Evolutionary conservation across 2,888 invertebrate species (phyloP), one percentile per base, ranked within the genome.

Genomic region (Tinea pellionella): DNA sequence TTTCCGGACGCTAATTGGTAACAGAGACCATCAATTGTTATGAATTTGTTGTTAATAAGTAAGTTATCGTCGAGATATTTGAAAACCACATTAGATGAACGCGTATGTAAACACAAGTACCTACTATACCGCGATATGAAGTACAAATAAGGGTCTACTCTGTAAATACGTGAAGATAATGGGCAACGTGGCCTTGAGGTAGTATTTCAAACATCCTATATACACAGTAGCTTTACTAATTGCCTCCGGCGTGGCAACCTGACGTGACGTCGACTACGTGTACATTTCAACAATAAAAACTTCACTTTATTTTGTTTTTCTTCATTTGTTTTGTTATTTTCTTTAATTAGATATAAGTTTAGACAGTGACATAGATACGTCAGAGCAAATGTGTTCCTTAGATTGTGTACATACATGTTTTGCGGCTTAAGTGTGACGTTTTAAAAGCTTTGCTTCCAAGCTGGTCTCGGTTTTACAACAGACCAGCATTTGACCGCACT

Each of bases 101-200:
- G 37, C 37, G 37, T 37, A 37, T 12, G 37, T 37, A 37, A 37
- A 37, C 37, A 37, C n/a, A 9, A 37, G 37, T 9, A 37, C 9
- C 6, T 37, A 12, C 9, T 37, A 37, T 37, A 9, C 9, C 37
- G 37, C 37, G 3, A 37, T 37, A 37, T 37, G 16, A 47, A 16
- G 47, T 47, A 47, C 32, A 57, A 57, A 57, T 57, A 57, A 16
- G 32, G 53, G 32, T 32, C 32, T 57, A n/a, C 32, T 57, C 32
- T 32, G 57, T 32, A 57, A 57, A 32, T 32, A 57, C 32, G 32
- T 19, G 32, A 57, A 57, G 57, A 57, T 57, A 57, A 57, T 57
- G 57, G 57, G 57, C 57, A 32, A 32, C 15, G 32, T 16, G 24
- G 32, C 57, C 57, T 32, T 57, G 15, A 32, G 55, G 55, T 55